Conservation (phyloP, 2,113 vertebrate genomes). For the Boleophthalmus pectinirostris region DNA sequence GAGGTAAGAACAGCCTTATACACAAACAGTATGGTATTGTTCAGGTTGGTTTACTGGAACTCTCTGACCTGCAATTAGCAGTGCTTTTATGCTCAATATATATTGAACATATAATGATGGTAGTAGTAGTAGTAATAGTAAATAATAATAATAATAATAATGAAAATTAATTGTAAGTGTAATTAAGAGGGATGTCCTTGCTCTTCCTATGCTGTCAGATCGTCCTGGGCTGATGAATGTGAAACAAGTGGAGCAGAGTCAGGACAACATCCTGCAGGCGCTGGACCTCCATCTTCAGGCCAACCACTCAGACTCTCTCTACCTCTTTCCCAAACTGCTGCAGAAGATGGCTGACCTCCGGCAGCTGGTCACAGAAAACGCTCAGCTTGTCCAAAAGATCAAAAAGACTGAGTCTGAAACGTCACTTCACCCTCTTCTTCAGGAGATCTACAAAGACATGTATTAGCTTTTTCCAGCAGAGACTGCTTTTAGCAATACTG, state of each 20-base stretch:
- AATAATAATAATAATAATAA: too few relatives aligned
- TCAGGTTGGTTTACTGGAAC: not conserved
- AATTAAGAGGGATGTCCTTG: not conserved
- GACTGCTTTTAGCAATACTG: conserved; percentile 64
- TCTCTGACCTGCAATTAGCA: not conserved
- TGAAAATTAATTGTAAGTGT: too few relatives aligned
- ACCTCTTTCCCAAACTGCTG: conserved; percentile 98
- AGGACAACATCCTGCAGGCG: conserved; percentile 92
- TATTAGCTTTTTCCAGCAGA: conserved; percentile 78
- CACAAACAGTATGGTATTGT: not conserved
- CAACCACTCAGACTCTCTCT: conserved; percentile 92
- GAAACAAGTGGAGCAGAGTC: conserved; percentile 96
- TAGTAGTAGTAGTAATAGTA: too few relatives aligned
- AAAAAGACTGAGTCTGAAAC: conserved; percentile 97
- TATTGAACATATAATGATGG: too few relatives aligned
- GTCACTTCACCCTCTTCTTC: conserved; percentile 93
- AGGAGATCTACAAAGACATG: conserved; percentile 99
- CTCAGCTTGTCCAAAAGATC: conserved; percentile 96
- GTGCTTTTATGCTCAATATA: not conserved
- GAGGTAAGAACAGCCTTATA: conserved; percentile 77
- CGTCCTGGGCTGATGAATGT: conserved; percentile 95
- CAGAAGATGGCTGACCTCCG: conserved; percentile 99
- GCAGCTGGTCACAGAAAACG: conserved; percentile 96
- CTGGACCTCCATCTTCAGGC: conserved; percentile 92
- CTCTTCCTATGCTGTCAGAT: conserved; percentile 76